Conservation (phyloP, 2,888 invertebrate species). For the Dynastes tityus region DNA sequence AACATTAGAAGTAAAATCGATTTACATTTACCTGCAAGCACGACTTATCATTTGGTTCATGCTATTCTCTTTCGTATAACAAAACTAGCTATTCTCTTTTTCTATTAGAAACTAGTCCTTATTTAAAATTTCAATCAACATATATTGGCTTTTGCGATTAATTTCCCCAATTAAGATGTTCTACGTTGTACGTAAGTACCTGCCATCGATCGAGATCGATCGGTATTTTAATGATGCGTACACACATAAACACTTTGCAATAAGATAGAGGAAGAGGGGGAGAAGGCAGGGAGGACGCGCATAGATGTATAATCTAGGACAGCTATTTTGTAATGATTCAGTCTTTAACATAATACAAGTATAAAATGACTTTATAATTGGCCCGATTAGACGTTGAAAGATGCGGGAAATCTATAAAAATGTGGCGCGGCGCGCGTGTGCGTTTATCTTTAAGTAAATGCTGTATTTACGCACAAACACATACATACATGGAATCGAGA, state of each 20-base stretch:
- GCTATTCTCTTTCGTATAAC: too few species aligned
- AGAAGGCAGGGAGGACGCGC: not conserved
- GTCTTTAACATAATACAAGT: constrained; percentile 24
- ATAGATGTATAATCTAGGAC: constrained; percentile 27
- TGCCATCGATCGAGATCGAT: constrained; percentile 24
- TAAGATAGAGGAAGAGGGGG: not conserved
- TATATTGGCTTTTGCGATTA: too few species aligned
- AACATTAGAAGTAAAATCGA: too few species aligned
- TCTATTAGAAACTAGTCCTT: too few species aligned
- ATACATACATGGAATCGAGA: too few species aligned
- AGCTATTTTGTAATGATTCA: constrained; percentile 40
- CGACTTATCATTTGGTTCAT: too few species aligned
- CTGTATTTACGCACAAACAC: not conserved
- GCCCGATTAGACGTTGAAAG: constrained; percentile 8
- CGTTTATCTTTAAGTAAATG: not conserved
- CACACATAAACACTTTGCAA: constrained; percentile 1
- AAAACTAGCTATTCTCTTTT: too few species aligned
- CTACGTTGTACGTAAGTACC: not conserved
- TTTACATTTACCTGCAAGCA: too few species aligned
- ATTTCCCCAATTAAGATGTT: too few species aligned
- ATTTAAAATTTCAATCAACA: too few species aligned
- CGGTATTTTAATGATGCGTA: constrained; percentile 44
- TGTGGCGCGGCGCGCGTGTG: not conserved
- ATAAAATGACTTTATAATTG: constrained; percentile 37
- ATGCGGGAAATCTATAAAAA: constrained; percentile 34